Evolutionary conservation across 1,140 invertebrate genomes (phyloP).

Genomic region (Nasonia giraulti): DNA sequence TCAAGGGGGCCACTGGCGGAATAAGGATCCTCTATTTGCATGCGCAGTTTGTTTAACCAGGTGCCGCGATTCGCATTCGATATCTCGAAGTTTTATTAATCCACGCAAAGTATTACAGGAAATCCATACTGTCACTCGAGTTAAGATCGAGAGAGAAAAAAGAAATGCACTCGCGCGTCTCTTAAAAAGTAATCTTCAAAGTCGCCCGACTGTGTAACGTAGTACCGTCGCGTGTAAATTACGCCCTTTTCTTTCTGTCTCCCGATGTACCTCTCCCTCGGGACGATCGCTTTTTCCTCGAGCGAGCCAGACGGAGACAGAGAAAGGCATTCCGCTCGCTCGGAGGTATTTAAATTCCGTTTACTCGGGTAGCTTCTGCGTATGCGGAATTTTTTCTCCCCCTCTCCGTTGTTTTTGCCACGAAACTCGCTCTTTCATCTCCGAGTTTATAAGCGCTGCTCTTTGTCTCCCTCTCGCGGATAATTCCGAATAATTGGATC

Average conservation of each 20-base stretch:
- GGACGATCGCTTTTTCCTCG: constrained; percentile 56
- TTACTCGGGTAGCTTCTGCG: constrained; percentile 49
- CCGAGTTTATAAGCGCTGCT: not conserved
- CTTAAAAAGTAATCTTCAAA: constrained; percentile 58
- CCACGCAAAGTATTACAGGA: too few species aligned
- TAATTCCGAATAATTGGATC: not conserved
- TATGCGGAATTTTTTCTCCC: constrained; percentile 6
- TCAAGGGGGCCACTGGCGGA: not conserved
- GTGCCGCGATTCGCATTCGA: not conserved
- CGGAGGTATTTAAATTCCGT: constrained; percentile 61
- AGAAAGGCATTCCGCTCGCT: constrained; percentile 33
- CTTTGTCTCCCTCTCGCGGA: not conserved
- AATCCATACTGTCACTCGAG: not conserved
- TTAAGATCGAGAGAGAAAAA: not conserved
- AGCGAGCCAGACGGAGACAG: not conserved
- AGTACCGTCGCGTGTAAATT: constrained; percentile 56
- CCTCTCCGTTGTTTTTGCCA: not conserved
- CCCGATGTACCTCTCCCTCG: constrained; percentile 56
- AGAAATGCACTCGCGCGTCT: not conserved
- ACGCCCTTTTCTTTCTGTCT: constrained; percentile 53
- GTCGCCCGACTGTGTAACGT: constrained; percentile 53
- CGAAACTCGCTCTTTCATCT: not conserved
- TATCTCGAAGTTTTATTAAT: not conserved
- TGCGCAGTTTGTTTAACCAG: not conserved
- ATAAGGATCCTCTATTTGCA: constrained; percentile 2